These are phyloP conservation scores for Cyprinodon brontotheroides DNA, from an alignment of 2,113 vertebrate species.

Conservation along the genomic window DNA sequence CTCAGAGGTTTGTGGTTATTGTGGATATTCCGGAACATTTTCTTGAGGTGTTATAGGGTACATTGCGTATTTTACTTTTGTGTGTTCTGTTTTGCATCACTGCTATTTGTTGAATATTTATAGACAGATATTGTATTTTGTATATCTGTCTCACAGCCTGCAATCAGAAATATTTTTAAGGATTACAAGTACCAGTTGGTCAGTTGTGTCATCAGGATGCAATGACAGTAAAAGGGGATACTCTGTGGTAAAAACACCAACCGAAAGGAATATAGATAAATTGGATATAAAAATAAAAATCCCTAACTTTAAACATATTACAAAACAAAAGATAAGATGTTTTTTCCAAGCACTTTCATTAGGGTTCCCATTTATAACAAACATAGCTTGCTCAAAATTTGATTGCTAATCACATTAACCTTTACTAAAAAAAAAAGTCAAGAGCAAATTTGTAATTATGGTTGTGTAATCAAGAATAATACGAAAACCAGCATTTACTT, in stretches of 20 bases:
- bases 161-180: not conserved
- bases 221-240: too few species aligned
- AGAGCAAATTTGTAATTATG: not conserved
- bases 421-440: conserved; percentile 3
- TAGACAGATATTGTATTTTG: too few species aligned
- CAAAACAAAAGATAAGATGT: not conserved
- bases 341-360: not conserved
- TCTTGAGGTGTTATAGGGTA: not conserved
- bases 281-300: too few species aligned
- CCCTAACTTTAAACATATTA: not conserved
- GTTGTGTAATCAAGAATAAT: not conserved
- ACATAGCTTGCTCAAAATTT: not conserved
- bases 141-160: not conserved
- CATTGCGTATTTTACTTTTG: too few species aligned
- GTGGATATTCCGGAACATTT: not conserved
- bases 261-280: too few species aligned
- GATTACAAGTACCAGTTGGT: too few species aligned
- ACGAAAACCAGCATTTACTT: not conserved
- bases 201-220: too few species aligned
- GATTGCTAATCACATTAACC: not conserved
- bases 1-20: not conserved
- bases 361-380: not conserved
- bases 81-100: not conserved
- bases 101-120: not conserved
- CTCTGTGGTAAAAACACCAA: too few species aligned